phyloP scores from a whole-genome alignment of 2,888 invertebrate species.

The Cheilosia urbana region DNA sequence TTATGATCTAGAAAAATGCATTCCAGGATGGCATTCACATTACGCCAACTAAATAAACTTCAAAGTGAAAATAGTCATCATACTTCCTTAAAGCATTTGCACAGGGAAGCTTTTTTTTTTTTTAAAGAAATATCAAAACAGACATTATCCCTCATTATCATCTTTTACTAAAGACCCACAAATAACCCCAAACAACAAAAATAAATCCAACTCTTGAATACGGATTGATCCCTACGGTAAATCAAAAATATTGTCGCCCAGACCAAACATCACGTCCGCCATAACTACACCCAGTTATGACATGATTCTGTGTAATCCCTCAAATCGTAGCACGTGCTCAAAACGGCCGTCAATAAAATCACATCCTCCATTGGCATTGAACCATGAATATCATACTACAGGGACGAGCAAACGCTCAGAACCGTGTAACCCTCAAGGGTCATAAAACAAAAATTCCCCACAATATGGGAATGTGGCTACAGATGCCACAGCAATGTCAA shows the following conservation, averaged over 20 bases:
- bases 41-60: too few relatives aligned
- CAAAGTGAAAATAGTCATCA: too few relatives aligned
- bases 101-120: too few relatives aligned
- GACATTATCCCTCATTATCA: too few relatives aligned
- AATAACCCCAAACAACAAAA: too few relatives aligned
- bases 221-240: neutral
- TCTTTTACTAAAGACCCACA: too few relatives aligned
- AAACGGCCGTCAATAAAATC: slow-evolving; percentile 63
- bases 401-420: slow-evolving; percentile 4
- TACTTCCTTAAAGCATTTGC: too few relatives aligned
- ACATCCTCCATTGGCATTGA: slow-evolving; percentile 59
- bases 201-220: too few relatives aligned
- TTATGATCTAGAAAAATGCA: too few relatives aligned
- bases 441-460: slow-evolving; percentile 23
- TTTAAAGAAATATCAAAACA: too few relatives aligned
- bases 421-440: slow-evolving; percentile 30
- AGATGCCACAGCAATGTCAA: slow-evolving; percentile 39
- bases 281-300: slow-evolving; percentile 25
- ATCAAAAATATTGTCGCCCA: neutral
- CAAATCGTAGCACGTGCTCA: slow-evolving; percentile 67
- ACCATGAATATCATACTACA: slow-evolving; percentile 13
- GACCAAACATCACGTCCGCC: slow-evolving; percentile 41
- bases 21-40: too few relatives aligned
- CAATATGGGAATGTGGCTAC: slow-evolving; percentile 5
- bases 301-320: slow-evolving; percentile 57